Evolutionary conservation across 2,113 vertebrate species (phyloP), one percentile per base, ranked within the genome.

Genomic region (Scartelaos histophorus): DNA sequence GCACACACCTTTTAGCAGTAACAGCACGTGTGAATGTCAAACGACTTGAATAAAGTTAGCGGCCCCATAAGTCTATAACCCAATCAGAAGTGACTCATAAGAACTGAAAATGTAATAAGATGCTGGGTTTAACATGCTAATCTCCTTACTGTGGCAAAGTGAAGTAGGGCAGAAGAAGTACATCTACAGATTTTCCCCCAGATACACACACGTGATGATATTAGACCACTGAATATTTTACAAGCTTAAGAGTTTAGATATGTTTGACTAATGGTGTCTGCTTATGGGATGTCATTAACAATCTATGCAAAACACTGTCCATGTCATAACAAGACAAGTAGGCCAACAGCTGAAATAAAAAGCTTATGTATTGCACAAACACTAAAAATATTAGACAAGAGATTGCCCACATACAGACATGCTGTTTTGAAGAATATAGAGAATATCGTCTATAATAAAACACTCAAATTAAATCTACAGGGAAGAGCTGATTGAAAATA

Each of bases 1-100:
- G 71, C 66, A 71, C 67, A 65, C 58, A 76, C 74, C 67, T 85
- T 84, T 83, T 76, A 86, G 71, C 56, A 70, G 79, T 64, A 68
- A 74, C 70, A 82, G 70, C 56, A 2, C 34, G 24, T 56, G 65
- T 71, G 69, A 56, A 71, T 72, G 70, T 22, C 3, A 71, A 87
- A 84, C 71, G 61, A 74, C 24, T 62, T 45, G 34, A 69, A 64
- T 16, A 47, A 61, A 54, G 1, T 43, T n/a, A 66, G 24, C 11
- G 5, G 66, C 60, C 29, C 15, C 66, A 76, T 7, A 51, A 19
- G 13, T 25, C 66, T 64, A 9, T 22, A 19, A 51, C 29, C 43
- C 67, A 82, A 71, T 24, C 53, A 57, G 5, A 60, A 78, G 66
- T 35, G 54, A 74, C 60, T 69, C 65, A 29, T 29, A 12, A 1